Percentiles rank a stretch among this genome's conserved stretches.
Evolutionary conservation across 2,888 invertebrate species (phyloP).

Genomic region (Cataglyphis rosenhaueri): DNA sequence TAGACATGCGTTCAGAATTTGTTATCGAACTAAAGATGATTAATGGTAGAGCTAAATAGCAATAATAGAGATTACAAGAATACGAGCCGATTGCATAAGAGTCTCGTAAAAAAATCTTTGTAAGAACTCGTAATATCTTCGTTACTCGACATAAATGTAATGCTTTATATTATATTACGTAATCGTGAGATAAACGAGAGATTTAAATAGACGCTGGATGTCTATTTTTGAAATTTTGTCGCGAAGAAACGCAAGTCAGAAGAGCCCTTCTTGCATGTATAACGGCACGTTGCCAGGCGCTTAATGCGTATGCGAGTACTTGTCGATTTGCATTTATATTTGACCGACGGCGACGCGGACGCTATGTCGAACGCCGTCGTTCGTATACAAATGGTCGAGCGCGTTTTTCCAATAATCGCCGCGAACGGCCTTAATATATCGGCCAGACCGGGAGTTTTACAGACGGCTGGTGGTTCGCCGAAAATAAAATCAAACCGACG

Average conservation of each 20-base stretch:
- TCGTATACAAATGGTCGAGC: slow-evolving; percentile 27
- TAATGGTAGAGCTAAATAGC: neutral
- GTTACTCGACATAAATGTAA: neutral
- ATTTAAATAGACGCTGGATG: neutral
- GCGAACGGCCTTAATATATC: slow-evolving; percentile 34
- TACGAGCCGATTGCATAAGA: neutral
- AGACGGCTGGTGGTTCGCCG: slow-evolving; percentile 21
- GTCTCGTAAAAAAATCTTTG: neutral
- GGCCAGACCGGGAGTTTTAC: slow-evolving; percentile 26
- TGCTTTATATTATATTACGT: slow-evolving; percentile 10
- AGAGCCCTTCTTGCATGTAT: slow-evolving; percentile 47
- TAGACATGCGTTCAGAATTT: neutral
- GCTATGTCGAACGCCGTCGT: neutral
- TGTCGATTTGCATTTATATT: slow-evolving; percentile 72
- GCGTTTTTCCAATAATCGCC: slow-evolving; percentile 40
- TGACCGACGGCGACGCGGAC: slow-evolving; percentile 52
- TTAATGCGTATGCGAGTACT: slow-evolving; percentile 65
- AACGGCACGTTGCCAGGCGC: slow-evolving; percentile 53
- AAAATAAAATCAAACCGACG: slow-evolving; percentile 33
- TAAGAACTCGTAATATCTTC: neutral
- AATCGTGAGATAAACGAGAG: slow-evolving; percentile 2
- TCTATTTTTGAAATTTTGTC: slow-evolving; percentile 37
- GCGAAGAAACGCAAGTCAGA: slow-evolving; percentile 24
- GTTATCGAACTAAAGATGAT: neutral
- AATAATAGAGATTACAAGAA: neutral